A percentile compares a stretch with the other conserved stretches of the same genome.
phyloP scores from a whole-genome alignment of 2,113 vertebrate species.

The Istiophorus platypterus region DNA sequence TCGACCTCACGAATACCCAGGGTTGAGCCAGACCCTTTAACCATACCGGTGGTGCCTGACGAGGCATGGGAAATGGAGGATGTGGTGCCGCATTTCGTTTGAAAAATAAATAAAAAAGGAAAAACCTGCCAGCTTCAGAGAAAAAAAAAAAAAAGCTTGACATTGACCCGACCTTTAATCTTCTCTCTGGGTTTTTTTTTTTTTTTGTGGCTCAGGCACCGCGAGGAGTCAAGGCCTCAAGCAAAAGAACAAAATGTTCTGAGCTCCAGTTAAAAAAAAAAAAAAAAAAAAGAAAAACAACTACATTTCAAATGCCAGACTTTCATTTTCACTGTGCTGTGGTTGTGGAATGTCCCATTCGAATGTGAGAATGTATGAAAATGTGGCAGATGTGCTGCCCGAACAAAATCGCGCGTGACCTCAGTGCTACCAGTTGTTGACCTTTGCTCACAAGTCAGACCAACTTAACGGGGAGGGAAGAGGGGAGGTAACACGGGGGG shows the following conservation, averaged over 20 bases:
- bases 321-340: constrained; percentile 1
- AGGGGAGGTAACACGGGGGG: constrained; percentile 12
- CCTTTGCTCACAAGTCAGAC: constrained; percentile 47
- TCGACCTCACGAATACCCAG: neutral
- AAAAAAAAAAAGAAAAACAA: constrained; percentile 15
- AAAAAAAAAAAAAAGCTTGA: neutral
- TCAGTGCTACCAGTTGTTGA: neutral
- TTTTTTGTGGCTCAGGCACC: neutral
- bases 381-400: neutral
- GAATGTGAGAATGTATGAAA: constrained; percentile 27
- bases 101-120: neutral
- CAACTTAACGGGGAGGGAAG: constrained; percentile 26
- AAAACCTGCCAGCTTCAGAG: neutral
- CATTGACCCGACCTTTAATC: neutral
- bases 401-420: constrained; percentile 19
- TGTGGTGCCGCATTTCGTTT: neutral
- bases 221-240: neutral
- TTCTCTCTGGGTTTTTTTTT: neutral
- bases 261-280: constrained; percentile 4
- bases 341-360: constrained; percentile 4
- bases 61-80: neutral
- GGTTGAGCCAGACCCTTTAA: neutral
- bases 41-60: neutral
- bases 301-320: neutral
- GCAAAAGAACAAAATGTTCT: neutral